A percentile compares a stretch with the other conserved stretches of the same genome.
These are phyloP conservation scores for Astreopora myriophthalma DNA, from an alignment of 64 coral and sea anemone species.

Conservation along the genomic window DNA sequence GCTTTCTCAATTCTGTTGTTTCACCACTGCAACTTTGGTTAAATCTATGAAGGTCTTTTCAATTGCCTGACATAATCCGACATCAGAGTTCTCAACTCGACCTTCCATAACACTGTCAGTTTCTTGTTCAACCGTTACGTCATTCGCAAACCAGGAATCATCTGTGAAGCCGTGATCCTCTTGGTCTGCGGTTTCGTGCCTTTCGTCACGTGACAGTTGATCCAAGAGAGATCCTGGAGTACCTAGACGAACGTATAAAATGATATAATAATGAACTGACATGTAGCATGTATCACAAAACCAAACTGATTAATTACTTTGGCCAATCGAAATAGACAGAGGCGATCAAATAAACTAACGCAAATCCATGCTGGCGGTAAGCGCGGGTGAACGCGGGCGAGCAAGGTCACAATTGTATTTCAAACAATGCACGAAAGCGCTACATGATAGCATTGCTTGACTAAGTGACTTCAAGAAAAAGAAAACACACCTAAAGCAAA, in stretches of 20 bases:
- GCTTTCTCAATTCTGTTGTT: slow-evolving; percentile 45
- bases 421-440: too few relatives aligned
- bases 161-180: slow-evolving; percentile 91
- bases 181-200: slow-evolving; percentile 42
- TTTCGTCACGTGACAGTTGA: slow-evolving; percentile 10
- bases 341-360: too few relatives aligned
- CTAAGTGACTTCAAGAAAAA: not conserved
- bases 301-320: not conserved
- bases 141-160: slow-evolving; percentile 22
- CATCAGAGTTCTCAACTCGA: slow-evolving; percentile 54
- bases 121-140: slow-evolving; percentile 30
- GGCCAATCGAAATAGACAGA: too few relatives aligned
- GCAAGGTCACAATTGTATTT: too few relatives aligned
- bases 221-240: slow-evolving; percentile 62
- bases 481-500: slow-evolving; percentile 56
- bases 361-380: too few relatives aligned
- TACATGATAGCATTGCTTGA: not conserved
- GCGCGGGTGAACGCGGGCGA: too few relatives aligned
- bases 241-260: not conserved
- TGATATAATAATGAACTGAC: not conserved
- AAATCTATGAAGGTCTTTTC: slow-evolving; percentile 82
- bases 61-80: slow-evolving; percentile 75
- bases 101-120: slow-evolving; percentile 29
- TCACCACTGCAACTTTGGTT: slow-evolving; percentile 67
- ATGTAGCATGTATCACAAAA: not conserved